phyloP scores from a whole-genome alignment of 2,797 vertebrate species.

The Neosilurus mollespiculum region DNA sequence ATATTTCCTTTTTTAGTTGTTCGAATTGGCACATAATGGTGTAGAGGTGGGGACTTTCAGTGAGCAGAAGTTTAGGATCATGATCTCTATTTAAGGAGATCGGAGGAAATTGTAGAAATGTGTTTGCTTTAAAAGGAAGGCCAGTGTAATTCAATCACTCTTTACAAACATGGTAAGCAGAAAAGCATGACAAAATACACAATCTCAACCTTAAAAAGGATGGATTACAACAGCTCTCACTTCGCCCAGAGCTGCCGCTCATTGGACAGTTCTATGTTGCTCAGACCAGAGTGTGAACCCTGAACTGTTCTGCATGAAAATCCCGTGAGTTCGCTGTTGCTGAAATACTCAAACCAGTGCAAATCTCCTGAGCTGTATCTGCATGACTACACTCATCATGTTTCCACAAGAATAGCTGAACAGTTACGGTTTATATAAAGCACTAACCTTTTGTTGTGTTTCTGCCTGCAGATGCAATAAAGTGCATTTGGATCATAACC shows the following conservation, averaged over 20 bases:
- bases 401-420: not conserved
- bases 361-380: not conserved
- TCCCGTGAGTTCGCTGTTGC: not conserved
- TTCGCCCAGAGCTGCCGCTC: not conserved
- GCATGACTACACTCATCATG: not conserved
- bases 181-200: no score
- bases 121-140: no score
- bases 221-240: not conserved
- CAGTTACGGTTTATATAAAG: constrained; percentile 9
- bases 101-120: no score
- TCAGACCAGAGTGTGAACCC: no score
- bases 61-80: no score
- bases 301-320: not conserved
- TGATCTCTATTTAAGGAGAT: no score
- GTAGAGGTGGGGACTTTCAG: not conserved
- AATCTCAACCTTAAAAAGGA: not conserved
- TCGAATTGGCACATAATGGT: not conserved
- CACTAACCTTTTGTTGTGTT: constrained; percentile 93
- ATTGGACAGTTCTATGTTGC: no score
- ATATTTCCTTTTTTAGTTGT: not conserved
- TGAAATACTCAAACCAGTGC: not conserved
- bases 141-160: no score
- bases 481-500: constrained; percentile 92
- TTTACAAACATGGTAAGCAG: no score
- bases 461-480: constrained; percentile 96